phyloP scores from a whole-genome alignment of 1,140 invertebrate species.

The Drosophila cardini region DNA sequence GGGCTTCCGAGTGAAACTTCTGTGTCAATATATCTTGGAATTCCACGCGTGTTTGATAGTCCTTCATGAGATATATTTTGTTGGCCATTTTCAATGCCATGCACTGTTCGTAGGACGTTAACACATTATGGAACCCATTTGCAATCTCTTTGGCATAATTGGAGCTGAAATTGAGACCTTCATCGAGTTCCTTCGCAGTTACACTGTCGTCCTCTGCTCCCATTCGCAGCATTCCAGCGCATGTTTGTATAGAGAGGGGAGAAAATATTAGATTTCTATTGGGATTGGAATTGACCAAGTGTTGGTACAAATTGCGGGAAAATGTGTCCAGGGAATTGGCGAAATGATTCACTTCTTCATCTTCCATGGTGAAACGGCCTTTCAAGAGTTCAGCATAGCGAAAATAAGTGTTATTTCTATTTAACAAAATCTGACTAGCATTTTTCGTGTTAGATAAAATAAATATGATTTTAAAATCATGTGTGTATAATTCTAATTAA shows the following conservation, averaged over 20 bases:
- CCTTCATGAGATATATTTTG: constrained; percentile 87
- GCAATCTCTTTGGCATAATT: constrained; percentile 39
- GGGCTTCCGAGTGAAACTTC: constrained; percentile 85
- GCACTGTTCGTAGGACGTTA: constrained; percentile 71
- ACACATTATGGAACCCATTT: constrained; percentile 52
- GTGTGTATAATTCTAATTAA: no score
- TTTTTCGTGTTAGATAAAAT: not conserved
- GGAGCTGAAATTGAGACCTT: constrained; percentile 77
- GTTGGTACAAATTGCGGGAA: constrained; percentile 33
- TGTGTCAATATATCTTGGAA: constrained; percentile 84
- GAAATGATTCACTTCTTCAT: constrained; percentile 16
- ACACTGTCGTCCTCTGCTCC: constrained; percentile 85
- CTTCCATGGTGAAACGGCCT: not conserved
- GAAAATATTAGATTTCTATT: constrained; percentile 84
- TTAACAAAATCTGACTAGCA: constrained; percentile 2
- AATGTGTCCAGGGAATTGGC: constrained; percentile 47
- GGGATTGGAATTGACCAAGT: constrained; percentile 25
- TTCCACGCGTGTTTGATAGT: constrained; percentile 77
- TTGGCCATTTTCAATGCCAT: constrained; percentile 87
- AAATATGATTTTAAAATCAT: not conserved
- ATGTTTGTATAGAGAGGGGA: constrained; percentile 84
- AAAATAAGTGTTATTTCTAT: not conserved
- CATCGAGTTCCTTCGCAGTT: constrained; percentile 86
- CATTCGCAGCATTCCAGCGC: constrained; percentile 83
- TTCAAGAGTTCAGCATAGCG: not conserved